A percentile compares a stretch with the other conserved stretches of the same genome.
Evolutionary conservation across 2,797 vertebrate genomes (phyloP).

Genomic region (Sebastolobus altivelis): DNA sequence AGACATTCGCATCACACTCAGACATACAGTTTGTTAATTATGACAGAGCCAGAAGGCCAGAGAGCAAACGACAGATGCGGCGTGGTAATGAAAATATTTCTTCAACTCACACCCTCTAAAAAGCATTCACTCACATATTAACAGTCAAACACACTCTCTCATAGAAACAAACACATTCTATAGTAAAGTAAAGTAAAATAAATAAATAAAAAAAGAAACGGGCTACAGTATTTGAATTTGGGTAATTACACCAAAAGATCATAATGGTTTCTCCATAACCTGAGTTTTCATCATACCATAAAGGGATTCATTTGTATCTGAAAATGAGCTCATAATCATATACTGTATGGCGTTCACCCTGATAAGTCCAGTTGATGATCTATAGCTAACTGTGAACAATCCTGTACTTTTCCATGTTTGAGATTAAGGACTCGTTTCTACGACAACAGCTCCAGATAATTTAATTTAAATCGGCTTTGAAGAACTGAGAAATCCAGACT

Average conservation of each 20-base stretch:
- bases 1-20: constrained; percentile 37
- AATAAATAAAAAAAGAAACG: no score
- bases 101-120: constrained; percentile 4
- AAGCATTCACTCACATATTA: not conserved
- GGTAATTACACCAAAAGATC: no score
- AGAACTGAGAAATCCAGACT: not conserved
- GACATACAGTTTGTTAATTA: constrained; percentile 48
- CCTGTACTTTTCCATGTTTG: not conserved
- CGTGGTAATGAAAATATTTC: constrained; percentile 16
- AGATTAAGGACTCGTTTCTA: not conserved
- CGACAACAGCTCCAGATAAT: not conserved
- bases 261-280: no score
- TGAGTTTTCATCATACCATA: no score
- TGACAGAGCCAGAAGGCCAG: constrained; percentile 36
- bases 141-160: not conserved
- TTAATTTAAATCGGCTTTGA: not conserved
- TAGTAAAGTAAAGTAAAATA: no score
- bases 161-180: not conserved
- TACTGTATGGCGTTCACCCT: not conserved
- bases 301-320: no score
- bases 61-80: constrained; percentile 52
- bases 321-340: no score
- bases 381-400: not conserved
- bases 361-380: not conserved
- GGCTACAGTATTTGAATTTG: no score